Percentiles rank a stretch among this genome's conserved stretches.
phyloP scores from a whole-genome alignment of 2,797 vertebrate species.

The Gymnothorax javanicus region DNA sequence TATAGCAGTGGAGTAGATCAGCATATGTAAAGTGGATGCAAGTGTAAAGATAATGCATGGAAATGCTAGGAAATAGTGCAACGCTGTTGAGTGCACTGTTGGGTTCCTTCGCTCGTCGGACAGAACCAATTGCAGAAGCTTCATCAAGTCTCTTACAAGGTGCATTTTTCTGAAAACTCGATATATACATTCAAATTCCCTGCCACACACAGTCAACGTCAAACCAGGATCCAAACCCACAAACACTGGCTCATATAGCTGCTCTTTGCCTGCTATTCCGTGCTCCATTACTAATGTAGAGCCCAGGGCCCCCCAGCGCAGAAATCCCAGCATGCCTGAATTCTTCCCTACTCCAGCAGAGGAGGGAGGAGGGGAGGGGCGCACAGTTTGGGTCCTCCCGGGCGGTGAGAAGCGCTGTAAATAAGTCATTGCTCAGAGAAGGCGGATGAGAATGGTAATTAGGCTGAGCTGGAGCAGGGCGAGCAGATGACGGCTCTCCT shows the following conservation, averaged over 20 bases:
- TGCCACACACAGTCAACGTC: not conserved
- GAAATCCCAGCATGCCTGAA: not conserved
- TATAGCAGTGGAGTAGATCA: not conserved
- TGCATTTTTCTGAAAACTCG: not conserved
- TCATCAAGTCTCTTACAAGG: not conserved
- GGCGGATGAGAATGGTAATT: conserved; percentile 13
- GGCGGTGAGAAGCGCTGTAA: not conserved
- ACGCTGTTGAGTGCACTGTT: not conserved
- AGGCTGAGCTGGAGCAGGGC: not conserved
- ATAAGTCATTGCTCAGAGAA: conserved; percentile 4
- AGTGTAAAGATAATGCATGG: not conserved
- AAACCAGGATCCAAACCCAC: not conserved
- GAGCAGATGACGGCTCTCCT: not conserved
- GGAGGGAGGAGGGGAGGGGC: not conserved
- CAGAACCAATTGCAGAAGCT: not conserved
- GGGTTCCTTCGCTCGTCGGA: not conserved
- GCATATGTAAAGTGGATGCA: not conserved
- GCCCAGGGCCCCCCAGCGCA: not conserved
- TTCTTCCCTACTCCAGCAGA: not conserved
- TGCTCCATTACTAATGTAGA: not conserved
- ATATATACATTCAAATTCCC: not conserved
- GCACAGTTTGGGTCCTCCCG: not conserved
- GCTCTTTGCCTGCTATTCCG: not conserved
- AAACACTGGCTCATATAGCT: not conserved
- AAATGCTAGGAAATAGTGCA: not conserved